Conservation (phyloP, 2,113 vertebrate species). For the Bombycilla garrulus region DNA sequence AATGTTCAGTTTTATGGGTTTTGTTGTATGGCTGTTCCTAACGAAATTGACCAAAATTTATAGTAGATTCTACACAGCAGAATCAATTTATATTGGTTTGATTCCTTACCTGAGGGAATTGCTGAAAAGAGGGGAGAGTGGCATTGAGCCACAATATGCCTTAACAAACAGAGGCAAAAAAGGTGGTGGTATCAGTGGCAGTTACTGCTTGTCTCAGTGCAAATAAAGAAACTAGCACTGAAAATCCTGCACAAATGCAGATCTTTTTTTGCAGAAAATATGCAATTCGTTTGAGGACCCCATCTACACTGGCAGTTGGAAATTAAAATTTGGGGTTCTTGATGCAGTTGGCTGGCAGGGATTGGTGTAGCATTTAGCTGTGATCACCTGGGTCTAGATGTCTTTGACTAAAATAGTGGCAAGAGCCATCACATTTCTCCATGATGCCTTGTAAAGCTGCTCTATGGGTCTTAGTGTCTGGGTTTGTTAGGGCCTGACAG, state of each 20-base stretch:
- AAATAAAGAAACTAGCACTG: background rate
- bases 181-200: background rate
- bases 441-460: background rate
- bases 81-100: background rate
- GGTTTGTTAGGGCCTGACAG: background rate
- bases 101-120: background rate
- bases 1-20: background rate
- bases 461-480: background rate
- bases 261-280: background rate
- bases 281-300: background rate
- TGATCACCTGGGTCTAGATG: background rate
- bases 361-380: background rate
- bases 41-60: background rate
- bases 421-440: background rate
- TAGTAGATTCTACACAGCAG: background rate
- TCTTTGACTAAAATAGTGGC: background rate
- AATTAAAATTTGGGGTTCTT: background rate
- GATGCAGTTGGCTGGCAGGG: fast-evolving
- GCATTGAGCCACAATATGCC: background rate
- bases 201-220: background rate
- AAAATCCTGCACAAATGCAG: background rate
- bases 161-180: background rate
- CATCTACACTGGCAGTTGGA: background rate
- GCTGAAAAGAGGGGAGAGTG: background rate
- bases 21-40: background rate